Evolutionary conservation across 64 coral and sea anemone species (phyloP), one percentile per base, ranked within the genome.

Genomic region (Acropora tenuis): DNA sequence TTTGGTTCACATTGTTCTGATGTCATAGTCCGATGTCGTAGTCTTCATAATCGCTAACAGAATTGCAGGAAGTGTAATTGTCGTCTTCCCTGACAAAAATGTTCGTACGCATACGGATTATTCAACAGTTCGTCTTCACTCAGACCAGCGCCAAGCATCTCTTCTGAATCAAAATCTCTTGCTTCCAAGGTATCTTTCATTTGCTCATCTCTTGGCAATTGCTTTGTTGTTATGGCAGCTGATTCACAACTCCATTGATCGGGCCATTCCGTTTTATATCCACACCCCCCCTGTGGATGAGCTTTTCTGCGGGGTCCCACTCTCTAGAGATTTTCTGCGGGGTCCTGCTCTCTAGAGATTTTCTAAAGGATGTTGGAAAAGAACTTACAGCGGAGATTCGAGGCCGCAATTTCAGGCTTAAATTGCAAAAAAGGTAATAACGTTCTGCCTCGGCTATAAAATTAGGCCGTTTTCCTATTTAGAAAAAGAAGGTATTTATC

Each of bases 91-190:
- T 20, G 71, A 74, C 48, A 77, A 44, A 44, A 77, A 88, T 43
- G 17, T 40, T 50, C 30, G 48, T 48, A 69, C 3, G 40, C 57
- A 77, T 15, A 77, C 52, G 52, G 52, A 55, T 55, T 55, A 50
- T 43, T 74, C 71, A n/a, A 87, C 84, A 47, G 40, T 76, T 60
- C 87, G 18, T 88, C 87, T 77, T 88, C 87, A 47, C 74, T 75
- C 69, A 75, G 18, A 12, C 41, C 69, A 7, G 1, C 12, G 49
- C 77, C 87, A 78, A n/a, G 7, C 2, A 20, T 78, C 30, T 78
- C 20, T 58, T 88, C 50, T 12, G 53, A 63, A 53, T 76, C 71
- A 8, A 74, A 74, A 74, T 30, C 71, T 74, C 71, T 74, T 74
- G 71, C 8, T 3, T 74, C 40, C 71, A 52, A 43, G 61, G 45